Base-by-base conservation (phyloP, 2,797 vertebrate species). In the Takifugu rubripes region DNA sequence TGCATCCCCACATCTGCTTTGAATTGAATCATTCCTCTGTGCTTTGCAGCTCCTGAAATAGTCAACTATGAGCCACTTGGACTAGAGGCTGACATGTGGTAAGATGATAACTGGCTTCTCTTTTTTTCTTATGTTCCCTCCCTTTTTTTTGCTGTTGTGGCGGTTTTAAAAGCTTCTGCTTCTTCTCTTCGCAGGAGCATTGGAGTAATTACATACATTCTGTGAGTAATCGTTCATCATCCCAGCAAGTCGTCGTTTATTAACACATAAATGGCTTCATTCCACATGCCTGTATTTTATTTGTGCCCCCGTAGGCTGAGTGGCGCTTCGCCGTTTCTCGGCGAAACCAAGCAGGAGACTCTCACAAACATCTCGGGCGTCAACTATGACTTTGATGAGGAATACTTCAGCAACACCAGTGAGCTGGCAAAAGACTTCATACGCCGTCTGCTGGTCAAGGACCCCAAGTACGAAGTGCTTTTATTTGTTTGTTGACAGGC, bases 11-110 rank as follows among this genome's bases (percentile, higher is more conserved):
- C 83, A 81, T 83, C 77, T 84, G 82, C 53, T 61, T 69, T 51
- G 45, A 67, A 49, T 84, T 77, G 65, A 81, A 52, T 70, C 52
- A 42, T 77, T 78, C 49, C 71, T 73, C 56, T 76, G 42, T 77
- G 61, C 49, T 82, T 78, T 52, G 16, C 89, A 99, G 96, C 97
- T 49, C 97, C 97, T 0, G 97, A 99, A 90, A 98, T 99, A 0
- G 97, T 99, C 53, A 99, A 99, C 88, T 99, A 98, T 0, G 97
- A 99, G 46, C 97, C 96, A 0, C 91, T 98, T 56, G 97, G 96
- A n/a, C 87, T 99, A 81, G 96, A 98, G 83, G 95, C 96, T 0
- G 97, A 99, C 83, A 98, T 98, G 97, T 99, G 97, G 97, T 99
- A 79, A 94, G 94, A 76, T 64, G 61, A 49, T 36, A 59, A 27